Conservation (phyloP, 2,113 vertebrate species). For the Thalassoma bifasciatum region DNA sequence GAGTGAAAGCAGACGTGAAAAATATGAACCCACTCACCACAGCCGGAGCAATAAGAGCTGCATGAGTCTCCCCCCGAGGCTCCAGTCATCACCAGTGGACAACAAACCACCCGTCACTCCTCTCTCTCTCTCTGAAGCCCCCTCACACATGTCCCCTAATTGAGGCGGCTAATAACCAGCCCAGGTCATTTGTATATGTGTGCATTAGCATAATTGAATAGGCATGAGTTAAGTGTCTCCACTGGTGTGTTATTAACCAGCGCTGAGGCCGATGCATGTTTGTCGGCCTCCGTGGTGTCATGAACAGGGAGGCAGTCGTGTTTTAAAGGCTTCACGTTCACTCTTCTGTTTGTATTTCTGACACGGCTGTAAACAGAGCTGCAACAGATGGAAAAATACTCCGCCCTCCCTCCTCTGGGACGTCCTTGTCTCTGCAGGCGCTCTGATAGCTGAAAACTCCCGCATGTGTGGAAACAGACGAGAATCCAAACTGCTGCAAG, state of each 20-base stretch:
- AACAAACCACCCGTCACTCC: constrained; percentile 29
- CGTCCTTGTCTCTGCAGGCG: constrained; percentile 20
- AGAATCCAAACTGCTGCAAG: not conserved
- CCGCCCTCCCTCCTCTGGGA: not conserved
- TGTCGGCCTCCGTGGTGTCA: constrained; percentile 3
- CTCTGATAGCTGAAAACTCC: constrained; percentile 5
- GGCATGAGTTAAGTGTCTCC: constrained; percentile 71
- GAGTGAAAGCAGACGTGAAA: constrained; percentile 30
- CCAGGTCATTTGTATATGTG: constrained; percentile 74
- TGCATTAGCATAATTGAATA: constrained; percentile 79
- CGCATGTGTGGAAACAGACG: constrained; percentile 12
- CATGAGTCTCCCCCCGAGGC: constrained; percentile 31
- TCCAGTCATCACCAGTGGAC: constrained; percentile 49
- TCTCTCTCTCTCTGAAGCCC: constrained; percentile 14
- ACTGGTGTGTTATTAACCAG: constrained; percentile 66
- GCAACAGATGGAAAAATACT: too few species aligned
- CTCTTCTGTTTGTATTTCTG: not conserved
- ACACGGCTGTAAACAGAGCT: constrained; percentile 1
- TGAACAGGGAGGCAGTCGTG: constrained; percentile 7
- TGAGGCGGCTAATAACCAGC: constrained; percentile 66
- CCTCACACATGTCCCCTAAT: constrained; percentile 66
- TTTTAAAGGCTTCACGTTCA: constrained; percentile 12
- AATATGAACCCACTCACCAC: not conserved
- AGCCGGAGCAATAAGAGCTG: constrained; percentile 39
- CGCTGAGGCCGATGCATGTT: constrained; percentile 16